Base-by-base conservation (phyloP, 2,888 invertebrate genomes). In the Cheilosia grossa region DNA sequence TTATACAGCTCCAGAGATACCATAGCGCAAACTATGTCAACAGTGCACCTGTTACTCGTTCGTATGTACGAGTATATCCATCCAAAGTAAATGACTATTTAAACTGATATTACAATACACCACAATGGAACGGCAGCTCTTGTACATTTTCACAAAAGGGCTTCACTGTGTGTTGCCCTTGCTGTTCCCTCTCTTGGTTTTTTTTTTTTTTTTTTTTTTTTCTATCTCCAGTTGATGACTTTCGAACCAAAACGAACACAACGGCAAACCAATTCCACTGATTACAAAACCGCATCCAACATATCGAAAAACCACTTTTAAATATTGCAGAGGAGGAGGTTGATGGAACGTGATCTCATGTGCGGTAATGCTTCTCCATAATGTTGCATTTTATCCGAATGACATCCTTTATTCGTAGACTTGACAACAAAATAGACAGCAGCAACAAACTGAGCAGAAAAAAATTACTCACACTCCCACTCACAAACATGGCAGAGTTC, bases 241-340 rank as follows among this genome's bases (percentile, higher is more conserved):
- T 70, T 72, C 54, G 72, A 67, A 69, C 69, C 61, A 72, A 81
- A 73, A 59, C 59, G 61, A 74, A 69, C 72, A 59, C 63, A 70
- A 64, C 74, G 54, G 47, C 70, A 80, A 85, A 81, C 83, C 80
- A 85, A 74, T 85, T 80, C 58, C 80, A 81, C 80, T 85, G 81
- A 85, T 85, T 85, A 85, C 80, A 70, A 85, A 80, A 85, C 83
- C 83, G 49, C 83, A 80, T 80, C 64, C 70, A 82, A 64, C 69
- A 69, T 75, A 63, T 69, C 51, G 67, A 69, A 83, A 67, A 79
- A 73, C 82, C 66, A 72, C 82, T 82, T 78, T 82, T 82, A 73
- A 73, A 82, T 82, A 82, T 82, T 82, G 64, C 82, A 78, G 27
- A 54, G 54, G 19, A 78, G 64, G 13, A 27, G 47, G 27, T 17